Evolutionary conservation across 2,113 vertebrate genomes (phyloP), one percentile per base, ranked within the genome.

Genomic region (Ctenodactylus gundi): DNA sequence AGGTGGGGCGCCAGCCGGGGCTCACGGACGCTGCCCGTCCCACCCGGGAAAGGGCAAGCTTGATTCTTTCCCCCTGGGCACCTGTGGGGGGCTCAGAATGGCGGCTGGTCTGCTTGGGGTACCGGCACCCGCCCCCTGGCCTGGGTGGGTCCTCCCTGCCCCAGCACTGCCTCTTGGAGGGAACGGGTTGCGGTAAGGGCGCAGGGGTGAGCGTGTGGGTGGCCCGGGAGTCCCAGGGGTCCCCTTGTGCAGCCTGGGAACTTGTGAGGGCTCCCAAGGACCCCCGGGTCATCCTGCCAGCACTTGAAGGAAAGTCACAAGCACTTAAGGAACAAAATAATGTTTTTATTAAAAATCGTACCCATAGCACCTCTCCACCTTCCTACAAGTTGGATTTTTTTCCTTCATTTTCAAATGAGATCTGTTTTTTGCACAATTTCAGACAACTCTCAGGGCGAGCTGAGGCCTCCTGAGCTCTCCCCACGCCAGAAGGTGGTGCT

Each of bases 331-430:
- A 96, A 83, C 82, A 82, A 97, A 93, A 90, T 62, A 90, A 73
- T 23, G 64, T 83, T 96, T 96, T 97, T 97, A 97, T 96, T 97
- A 91, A 94, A 96, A 97, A 95, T n/a, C 34, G 64, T 70, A 83
- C 93, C 77, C 82, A 86, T 89, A 95, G 95, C 93, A 94, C 97
- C 96, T 85, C 92, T 95, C 95, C 90, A 78, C 78, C 90, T 88
- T 89, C 46, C 94, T 95, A 80, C 91, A 76, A 55, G 77, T 46
- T 29, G 68, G 36, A 17, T 21, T n/a, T 23, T 39, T 65, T 46
- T 14, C 3, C 62, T 34, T 41, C 20, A 15, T 6, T 65, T 90
- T 51, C 41, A 1, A 96, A 58, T 3, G 64, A 93, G 62, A 62
- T 90, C 73, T 62, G 57, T 90, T 88, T 95, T 95, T 78, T 60